Percentiles rank a stretch among this genome's conserved stretches.
These are phyloP conservation scores for Diceros bicornis DNA, from an alignment of 2,797 vertebrate species.

Conservation along the genomic window DNA sequence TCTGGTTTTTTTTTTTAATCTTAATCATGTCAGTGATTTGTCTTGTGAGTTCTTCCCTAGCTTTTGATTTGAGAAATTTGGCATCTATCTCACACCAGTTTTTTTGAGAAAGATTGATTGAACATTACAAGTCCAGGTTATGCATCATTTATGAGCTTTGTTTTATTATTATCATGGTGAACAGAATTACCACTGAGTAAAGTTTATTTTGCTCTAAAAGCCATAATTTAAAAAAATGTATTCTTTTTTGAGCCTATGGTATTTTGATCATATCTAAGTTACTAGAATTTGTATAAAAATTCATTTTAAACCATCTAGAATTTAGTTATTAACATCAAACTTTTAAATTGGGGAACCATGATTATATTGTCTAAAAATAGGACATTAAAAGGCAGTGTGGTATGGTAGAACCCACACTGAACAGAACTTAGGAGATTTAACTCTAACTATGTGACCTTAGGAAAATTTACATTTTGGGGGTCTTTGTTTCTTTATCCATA, in stretches of 20 bases:
- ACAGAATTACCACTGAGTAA: background rate
- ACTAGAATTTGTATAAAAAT: conserved; percentile 31
- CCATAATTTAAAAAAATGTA: background rate
- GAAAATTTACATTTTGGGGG: conserved; percentile 1
- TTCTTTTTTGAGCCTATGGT: background rate
- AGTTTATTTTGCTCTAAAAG: background rate
- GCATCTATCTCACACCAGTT: background rate
- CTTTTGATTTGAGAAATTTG: conserved; percentile 48
- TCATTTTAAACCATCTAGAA: background rate
- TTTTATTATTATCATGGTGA: background rate
- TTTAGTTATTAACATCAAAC: background rate
- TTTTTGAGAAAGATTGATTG: background rate
- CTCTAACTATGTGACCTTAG: background rate
- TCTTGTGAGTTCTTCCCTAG: background rate
- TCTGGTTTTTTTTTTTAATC: background rate
- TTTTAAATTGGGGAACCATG: background rate
- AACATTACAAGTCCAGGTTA: background rate
- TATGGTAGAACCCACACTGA: background rate
- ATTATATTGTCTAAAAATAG: conserved; percentile 45
- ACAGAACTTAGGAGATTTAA: background rate
- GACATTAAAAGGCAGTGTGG: background rate
- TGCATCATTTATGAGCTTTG: background rate
- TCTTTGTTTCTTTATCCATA: conserved; percentile 32
- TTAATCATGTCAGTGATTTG: background rate
- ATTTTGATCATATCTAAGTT: background rate